Evolutionary conservation across 2,113 vertebrate genomes (phyloP).

Genomic region (Semnornis frantzii): DNA sequence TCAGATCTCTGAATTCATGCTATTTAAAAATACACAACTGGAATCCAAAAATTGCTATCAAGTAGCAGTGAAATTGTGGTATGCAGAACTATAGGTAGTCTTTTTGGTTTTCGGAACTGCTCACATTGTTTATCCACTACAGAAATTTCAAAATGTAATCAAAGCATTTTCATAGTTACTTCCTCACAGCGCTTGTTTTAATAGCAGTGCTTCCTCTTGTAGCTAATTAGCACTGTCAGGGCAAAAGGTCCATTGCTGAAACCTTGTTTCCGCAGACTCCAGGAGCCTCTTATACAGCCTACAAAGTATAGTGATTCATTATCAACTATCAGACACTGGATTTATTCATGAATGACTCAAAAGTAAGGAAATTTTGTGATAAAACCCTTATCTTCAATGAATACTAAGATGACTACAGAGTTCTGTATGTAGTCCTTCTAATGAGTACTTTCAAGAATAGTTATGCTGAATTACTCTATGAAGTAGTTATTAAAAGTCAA

Average conservation of each 20-base stretch:
- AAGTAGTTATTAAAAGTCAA: neutral
- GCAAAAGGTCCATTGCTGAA: neutral
- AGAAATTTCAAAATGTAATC: neutral
- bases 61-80: neutral
- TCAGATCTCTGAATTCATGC: neutral
- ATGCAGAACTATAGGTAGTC: too few species aligned
- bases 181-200: neutral
- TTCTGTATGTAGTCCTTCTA: neutral
- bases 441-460: neutral
- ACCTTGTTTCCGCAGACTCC: neutral
- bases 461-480: neutral
- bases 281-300: neutral
- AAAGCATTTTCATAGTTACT: conserved; percentile 6
- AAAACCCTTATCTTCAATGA: neutral
- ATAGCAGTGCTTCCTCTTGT: neutral
- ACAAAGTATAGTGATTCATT: neutral
- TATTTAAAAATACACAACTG: neutral
- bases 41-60: neutral
- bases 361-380: neutral
- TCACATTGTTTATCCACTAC: neutral
- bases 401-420: neutral
- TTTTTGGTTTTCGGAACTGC: neutral
- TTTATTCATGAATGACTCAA: neutral
- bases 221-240: neutral
- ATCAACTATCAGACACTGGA: neutral